Conservation (phyloP, 2,888 invertebrate genomes). For the Pheosia gnoma region DNA sequence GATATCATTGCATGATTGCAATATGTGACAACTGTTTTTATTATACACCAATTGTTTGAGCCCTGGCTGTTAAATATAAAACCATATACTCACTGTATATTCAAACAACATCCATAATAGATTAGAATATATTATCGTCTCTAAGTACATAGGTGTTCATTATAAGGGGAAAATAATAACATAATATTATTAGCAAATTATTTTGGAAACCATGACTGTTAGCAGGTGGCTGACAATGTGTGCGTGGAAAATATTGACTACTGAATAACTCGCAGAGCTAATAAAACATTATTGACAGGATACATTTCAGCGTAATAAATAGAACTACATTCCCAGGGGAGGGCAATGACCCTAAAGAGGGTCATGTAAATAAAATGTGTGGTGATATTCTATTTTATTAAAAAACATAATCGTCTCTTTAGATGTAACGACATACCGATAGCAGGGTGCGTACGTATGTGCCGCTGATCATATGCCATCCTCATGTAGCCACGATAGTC, state of each 20-base stretch:
- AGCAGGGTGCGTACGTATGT: slow-evolving; percentile 21
- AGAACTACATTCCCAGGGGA: slow-evolving; percentile 26
- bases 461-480: slow-evolving; percentile 46
- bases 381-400: slow-evolving; percentile 16
- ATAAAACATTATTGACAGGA: slow-evolving; percentile 18
- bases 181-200: too few species aligned
- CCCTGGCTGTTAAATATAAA: background rate
- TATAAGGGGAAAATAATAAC: too few species aligned
- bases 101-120: background rate
- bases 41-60: slow-evolving; percentile 9
- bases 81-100: background rate
- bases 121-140: background rate
- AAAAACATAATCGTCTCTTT: slow-evolving; percentile 26
- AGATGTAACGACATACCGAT: slow-evolving; percentile 24
- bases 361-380: slow-evolving; percentile 54
- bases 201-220: slow-evolving; percentile 10
- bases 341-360: slow-evolving; percentile 64
- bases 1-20: slow-evolving; percentile 18
- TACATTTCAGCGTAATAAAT: slow-evolving; percentile 18
- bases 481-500: slow-evolving; percentile 27
- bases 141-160: background rate
- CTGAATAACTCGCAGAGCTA: slow-evolving; percentile 34
- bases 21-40: slow-evolving; percentile 11
- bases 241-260: background rate
- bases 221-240: slow-evolving; percentile 9